Percentiles rank a stretch among this genome's conserved stretches.
These are phyloP conservation scores for Aythya baeri DNA, from an alignment of 2,113 vertebrate species.

Conservation along the genomic window DNA sequence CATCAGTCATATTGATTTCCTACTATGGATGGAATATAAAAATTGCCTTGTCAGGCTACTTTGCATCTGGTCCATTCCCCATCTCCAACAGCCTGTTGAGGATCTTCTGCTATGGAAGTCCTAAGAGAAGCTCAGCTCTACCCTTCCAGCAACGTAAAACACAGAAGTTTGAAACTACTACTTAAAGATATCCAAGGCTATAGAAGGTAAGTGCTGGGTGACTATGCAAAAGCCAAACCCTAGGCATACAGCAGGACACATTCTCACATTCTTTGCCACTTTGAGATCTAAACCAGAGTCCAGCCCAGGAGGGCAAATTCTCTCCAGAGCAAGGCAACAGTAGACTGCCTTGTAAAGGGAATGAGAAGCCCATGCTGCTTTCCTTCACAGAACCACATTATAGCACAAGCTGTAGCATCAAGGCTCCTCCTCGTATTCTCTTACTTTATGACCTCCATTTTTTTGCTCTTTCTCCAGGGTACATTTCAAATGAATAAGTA, in stretches of 20 bases:
- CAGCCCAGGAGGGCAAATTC: neutral
- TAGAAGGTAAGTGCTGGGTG: neutral
- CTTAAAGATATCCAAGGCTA: neutral
- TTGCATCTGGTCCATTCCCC: neutral
- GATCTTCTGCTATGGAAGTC: neutral
- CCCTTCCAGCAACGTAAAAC: neutral
- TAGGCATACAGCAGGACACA: neutral
- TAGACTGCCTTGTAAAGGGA: neutral
- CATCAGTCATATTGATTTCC: neutral
- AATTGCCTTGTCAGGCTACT: neutral
- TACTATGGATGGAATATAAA: neutral
- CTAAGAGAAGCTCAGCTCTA: neutral
- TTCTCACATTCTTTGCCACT: neutral
- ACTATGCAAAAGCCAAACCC: neutral
- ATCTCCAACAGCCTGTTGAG: neutral
- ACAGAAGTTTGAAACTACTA: neutral
- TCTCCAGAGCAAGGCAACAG: neutral
- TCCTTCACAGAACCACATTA: neutral
- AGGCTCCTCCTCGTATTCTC: neutral
- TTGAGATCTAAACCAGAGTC: neutral
- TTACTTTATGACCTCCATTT: neutral
- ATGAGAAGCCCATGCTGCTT: neutral
- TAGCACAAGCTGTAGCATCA: neutral
- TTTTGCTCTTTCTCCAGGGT: neutral
- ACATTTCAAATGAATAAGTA: neutral